Evolutionary conservation across 2,888 invertebrate genomes (phyloP), one percentile per base, ranked within the genome.

Genomic region (Microctonus aethiopoides): DNA sequence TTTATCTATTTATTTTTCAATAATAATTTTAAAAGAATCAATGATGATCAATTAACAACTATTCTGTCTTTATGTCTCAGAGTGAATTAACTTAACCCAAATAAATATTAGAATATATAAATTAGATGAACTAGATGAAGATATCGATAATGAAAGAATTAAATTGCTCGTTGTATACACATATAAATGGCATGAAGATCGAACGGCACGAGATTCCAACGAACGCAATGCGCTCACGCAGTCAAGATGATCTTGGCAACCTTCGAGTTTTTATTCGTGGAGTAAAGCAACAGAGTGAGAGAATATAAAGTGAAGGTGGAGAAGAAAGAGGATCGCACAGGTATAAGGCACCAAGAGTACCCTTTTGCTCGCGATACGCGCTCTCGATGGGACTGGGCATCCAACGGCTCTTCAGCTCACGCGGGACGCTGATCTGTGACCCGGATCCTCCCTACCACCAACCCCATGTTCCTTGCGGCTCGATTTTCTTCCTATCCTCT

Each of bases 351-450:
- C 73, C 72, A 72, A 76, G n/a, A 73, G 79, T 79, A 80, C 77
- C 80, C 81, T 81, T 82, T 82, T 82, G 81, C 83, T 84, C 81
- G 81, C 81, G 83, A 83, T 84, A 83, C 84, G 83, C 84, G 84
- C 83, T 82, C 84, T 84, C 83, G 83, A 83, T 83, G 84, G 79
- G 82, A 82, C 80, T 80, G 71, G 61, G 67, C 73, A 74, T 76
- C 76, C 76, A 76, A 74, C 72, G 79, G 77, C 81, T 80, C 82
- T 77, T 77, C 77, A 77, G 79, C 80, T 81, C 81, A 80, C 77
- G 80, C 83, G 81, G 82, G 81, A 81, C 77, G 83, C 84, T 85
- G 85, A 85, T 85, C 85, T 85, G 84, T 84, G 85, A 85, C 85
- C 85, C 85, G 85, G 85, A 85, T 86, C 85, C 85, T 85, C 84